A percentile compares a stretch with the other conserved stretches of the same genome.
These are phyloP conservation scores for Drosophila flavopinicola DNA, from an alignment of 2,888 invertebrate species.

Conservation along the genomic window DNA sequence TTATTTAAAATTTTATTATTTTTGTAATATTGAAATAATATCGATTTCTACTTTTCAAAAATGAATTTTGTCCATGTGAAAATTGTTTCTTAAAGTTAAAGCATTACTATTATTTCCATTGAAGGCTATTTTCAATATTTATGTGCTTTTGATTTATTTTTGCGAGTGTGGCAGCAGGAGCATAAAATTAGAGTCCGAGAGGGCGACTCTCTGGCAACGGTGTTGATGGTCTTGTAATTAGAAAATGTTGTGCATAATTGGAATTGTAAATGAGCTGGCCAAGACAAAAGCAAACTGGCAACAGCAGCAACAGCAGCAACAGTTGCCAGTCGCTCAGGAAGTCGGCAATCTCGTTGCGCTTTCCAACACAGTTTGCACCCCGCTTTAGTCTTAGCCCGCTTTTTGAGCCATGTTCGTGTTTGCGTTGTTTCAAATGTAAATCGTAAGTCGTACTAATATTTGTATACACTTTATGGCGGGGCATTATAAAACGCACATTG, in stretches of 20 bases:
- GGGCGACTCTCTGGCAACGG: constrained; percentile 27
- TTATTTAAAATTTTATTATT: too few species aligned
- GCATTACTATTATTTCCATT: too few species aligned
- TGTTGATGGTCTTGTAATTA: constrained; percentile 80
- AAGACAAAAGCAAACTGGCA: constrained; percentile 16
- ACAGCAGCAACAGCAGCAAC: constrained; percentile 8
- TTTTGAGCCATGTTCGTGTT: constrained; percentile 58
- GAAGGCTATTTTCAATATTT: too few species aligned
- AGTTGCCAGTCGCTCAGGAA: constrained; percentile 61
- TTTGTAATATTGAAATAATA: too few species aligned
- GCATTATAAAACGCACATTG: background rate
- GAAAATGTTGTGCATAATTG: constrained; percentile 80
- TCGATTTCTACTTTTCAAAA: too few species aligned
- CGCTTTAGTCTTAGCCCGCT: background rate
- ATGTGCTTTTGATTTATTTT: background rate
- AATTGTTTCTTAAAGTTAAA: too few species aligned
- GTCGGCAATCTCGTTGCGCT: constrained; percentile 70
- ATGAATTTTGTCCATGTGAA: too few species aligned
- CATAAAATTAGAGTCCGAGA: background rate
- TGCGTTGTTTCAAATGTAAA: constrained; percentile 73
- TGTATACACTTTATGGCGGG: constrained; percentile 7
- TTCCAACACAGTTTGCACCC: constrained; percentile 36
- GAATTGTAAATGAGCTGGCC: constrained; percentile 79
- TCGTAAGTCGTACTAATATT: constrained; percentile 59
- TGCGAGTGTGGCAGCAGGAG: background rate